phyloP scores from a whole-genome alignment of 2,888 invertebrate species.

The Ennomos erosarius region DNA sequence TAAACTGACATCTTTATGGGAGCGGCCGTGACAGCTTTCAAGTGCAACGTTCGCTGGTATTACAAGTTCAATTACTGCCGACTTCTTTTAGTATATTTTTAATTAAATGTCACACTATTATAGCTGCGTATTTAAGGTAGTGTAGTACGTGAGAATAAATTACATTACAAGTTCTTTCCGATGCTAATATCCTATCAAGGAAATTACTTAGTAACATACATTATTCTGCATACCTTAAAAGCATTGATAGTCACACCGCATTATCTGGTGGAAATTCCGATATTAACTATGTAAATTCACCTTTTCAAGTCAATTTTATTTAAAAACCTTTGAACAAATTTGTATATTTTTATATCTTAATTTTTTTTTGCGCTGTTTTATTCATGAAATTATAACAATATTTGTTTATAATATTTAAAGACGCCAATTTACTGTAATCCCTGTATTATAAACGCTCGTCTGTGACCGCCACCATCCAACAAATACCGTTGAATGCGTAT shows the following conservation, averaged over 20 bases:
- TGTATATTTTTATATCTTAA: too few relatives aligned
- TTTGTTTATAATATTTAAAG: too few relatives aligned
- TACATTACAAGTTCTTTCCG: neutral
- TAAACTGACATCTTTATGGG: slow-evolving; percentile 57
- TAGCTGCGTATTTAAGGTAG: slow-evolving; percentile 5
- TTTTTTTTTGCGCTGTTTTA: too few relatives aligned
- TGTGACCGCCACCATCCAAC: slow-evolving; percentile 23
- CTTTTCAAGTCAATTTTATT: too few relatives aligned
- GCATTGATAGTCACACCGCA: too few relatives aligned
- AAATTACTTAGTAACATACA: too few relatives aligned
- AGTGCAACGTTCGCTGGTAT: slow-evolving; percentile 5
- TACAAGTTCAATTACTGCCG: slow-evolving; percentile 19
- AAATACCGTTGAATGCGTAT: slow-evolving; percentile 60
- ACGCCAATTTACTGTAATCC: neutral
- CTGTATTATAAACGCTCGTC: slow-evolving; percentile 46
- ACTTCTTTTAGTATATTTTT: slow-evolving; percentile 15
- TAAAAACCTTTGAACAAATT: too few relatives aligned
- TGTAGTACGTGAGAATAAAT: slow-evolving; percentile 9
- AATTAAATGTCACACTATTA: slow-evolving; percentile 23
- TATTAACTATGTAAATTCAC: too few relatives aligned
- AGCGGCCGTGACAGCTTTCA: slow-evolving; percentile 14
- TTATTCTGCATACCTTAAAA: too few relatives aligned
- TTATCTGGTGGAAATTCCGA: too few relatives aligned
- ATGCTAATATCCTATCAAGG: too few relatives aligned
- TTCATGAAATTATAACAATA: too few relatives aligned